Base-by-base conservation (phyloP, 1,140 invertebrate species). In the Drosophila chauvacae region DNA sequence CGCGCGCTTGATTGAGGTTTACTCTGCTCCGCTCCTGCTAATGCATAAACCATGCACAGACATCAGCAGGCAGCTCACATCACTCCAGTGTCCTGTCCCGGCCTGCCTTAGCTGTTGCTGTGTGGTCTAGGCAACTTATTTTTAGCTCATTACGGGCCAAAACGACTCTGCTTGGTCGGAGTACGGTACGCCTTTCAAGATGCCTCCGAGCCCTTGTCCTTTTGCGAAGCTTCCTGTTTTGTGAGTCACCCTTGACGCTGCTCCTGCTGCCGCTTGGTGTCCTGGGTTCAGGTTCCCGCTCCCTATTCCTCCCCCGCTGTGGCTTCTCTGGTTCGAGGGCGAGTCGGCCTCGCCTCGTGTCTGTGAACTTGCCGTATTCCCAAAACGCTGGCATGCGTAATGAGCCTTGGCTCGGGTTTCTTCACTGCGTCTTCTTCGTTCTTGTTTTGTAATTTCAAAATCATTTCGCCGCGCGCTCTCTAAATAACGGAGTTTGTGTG, bases 21-120 rank as follows among this genome's bases (percentile, higher is more conserved):
- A 79, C 77, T 79, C 84, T 79, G 50, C 81, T 51, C 20, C 18
- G 39, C 39, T 70, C 64, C 70, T 74, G 77, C 85, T 90, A 87
- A 88, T 88, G 84, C 84, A 88, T 88, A 88, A 88, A 90, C 84
- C 84, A 88, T 88, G 86, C 84, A 87, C 84, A 88, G 84, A 85
- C 84, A 85, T 90, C 86, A 90, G 83, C 86, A 77, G 66, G 66
- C 81, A 77, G 74, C 81, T 80, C 78, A 77, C 72, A 76, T 83
- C 76, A 84, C 74, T 64, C 59, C 48, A 30, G 51, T 51, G 50
- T 72, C 64, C 50, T 37, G 55, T 39, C 53, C 35, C 20, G 44
- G 7, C 28, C 28, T 7, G 41, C 41, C 18, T 39, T 26, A 59
- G 64, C 44, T 53, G 14, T 20, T 62, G 30, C 33, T 35, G 68